Base-by-base conservation (phyloP, 2,888 invertebrate species). In the Drosophila subsilvestris region DNA sequence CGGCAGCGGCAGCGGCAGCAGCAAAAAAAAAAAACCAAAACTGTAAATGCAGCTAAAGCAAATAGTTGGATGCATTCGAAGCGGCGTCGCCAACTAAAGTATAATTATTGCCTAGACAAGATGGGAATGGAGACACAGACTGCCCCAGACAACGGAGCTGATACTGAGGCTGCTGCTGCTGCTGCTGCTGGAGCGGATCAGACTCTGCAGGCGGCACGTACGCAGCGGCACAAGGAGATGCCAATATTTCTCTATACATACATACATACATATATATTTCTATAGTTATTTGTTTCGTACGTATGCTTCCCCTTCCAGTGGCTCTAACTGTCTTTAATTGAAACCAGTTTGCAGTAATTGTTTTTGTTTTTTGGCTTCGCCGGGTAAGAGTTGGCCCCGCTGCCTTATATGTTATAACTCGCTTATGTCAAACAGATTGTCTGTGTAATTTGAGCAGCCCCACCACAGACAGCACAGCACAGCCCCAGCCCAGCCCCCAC, bases 371-470 rank as follows among this genome's bases (percentile, higher is more conserved):
- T 56, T 74, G 66, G 47, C 44, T 45, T 20, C 45, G n/a, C 18
- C 37, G 14, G 37, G 37, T 37, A 37, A 37, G 37, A 37, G 37
- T 37, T 61, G 55, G 25, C 51, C 51, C 74, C 45, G 50, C 68
- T 29, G 71, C 86, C 86, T 80, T 80, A 80, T 75, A 88, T 60
- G 74, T 43, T 58, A 76, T 71, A 71, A 78, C 76, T 80, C 55
- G 84, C 86, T 80, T 83, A 83, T 88, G 88, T 88, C 86, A 86
- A 88, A 68, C 87, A 76, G 69, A 84, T 86, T 84, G 88, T 56
- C 70, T 75, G 76, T 86, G 56, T 88, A 83, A 83, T 83, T 83
- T 78, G 81, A 71, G 61, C 70, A 65, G 70, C 57, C 42, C 50
- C 51, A 59, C 42, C 32, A 44, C 47, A 27, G 27, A 27, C 37